Evolutionary conservation across 2,113 vertebrate genomes (phyloP).

Genomic region (Eulemur rufifrons): DNA sequence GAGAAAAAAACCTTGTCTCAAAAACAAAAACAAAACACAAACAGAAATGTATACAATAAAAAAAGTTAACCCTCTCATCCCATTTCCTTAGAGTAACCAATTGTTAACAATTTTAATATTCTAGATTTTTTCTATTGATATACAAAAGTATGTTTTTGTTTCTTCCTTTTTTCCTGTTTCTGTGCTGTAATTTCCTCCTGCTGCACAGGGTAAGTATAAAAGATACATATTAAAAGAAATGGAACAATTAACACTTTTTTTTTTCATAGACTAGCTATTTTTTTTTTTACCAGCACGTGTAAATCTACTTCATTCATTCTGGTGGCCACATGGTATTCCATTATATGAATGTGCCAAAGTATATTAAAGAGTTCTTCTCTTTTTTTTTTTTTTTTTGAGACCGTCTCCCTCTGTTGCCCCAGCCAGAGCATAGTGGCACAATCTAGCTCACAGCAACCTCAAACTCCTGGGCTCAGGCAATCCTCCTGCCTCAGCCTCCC

Average conservation of each 20-base stretch:
- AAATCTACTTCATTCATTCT: background rate
- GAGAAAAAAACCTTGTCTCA: background rate
- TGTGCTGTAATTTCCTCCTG: background rate
- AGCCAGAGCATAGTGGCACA: no score
- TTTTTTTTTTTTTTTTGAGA: background rate
- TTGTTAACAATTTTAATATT: background rate
- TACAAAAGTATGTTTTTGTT: background rate
- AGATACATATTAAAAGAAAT: background rate
- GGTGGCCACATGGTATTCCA: background rate
- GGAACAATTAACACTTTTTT: background rate
- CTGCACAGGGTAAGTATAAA: background rate
- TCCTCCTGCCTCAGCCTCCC: no score
- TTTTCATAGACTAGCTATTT: background rate
- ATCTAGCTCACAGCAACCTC: no score
- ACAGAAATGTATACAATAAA: background rate
- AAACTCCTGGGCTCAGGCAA: no score
- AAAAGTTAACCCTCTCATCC: background rate
- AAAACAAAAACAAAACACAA: background rate
- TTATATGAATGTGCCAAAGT: background rate
- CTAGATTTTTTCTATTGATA: background rate
- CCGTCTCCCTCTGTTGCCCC: no score
- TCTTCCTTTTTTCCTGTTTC: background rate
- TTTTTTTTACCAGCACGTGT: background rate
- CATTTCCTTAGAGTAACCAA: background rate
- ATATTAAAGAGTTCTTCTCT: background rate